Percentiles rank a stretch among this genome's conserved stretches.
phyloP scores from a whole-genome alignment of 2,888 invertebrate species.

The Drosophila ustulata region DNA sequence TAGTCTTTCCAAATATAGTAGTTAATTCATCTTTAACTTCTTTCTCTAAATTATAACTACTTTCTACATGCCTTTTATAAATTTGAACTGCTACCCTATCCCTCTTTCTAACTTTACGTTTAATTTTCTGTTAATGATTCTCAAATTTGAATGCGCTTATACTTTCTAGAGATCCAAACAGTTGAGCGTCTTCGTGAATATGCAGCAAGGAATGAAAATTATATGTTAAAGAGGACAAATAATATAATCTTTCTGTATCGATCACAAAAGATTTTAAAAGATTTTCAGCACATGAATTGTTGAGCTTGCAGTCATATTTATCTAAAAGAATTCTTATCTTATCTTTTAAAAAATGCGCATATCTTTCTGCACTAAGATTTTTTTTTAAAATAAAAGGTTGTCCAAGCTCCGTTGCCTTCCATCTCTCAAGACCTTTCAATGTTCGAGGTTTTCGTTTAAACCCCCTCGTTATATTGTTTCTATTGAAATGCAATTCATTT shows the following conservation, averaged over 20 bases:
- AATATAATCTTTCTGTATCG: slow-evolving; percentile 8
- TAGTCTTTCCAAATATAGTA: slow-evolving; percentile 12
- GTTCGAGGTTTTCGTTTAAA: slow-evolving; percentile 9
- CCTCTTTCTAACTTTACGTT: slow-evolving; percentile 5
- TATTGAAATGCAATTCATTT: slow-evolving; percentile 35
- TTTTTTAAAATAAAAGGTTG: too few species aligned
- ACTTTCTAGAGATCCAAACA: slow-evolving; percentile 25
- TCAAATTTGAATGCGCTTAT: slow-evolving; percentile 44
- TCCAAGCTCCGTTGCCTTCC: too few species aligned
- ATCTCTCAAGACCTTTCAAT: too few species aligned
- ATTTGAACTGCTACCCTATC: slow-evolving; percentile 12
- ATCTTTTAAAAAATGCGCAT: not conserved
- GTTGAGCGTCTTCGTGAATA: slow-evolving; percentile 36
- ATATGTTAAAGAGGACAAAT: slow-evolving; percentile 12
- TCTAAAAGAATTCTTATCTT: too few species aligned
- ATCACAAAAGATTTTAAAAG: slow-evolving; percentile 14
- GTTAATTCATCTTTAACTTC: not conserved
- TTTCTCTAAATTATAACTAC: slow-evolving; percentile 9
- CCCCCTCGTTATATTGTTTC: not conserved
- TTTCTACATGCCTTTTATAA: slow-evolving; percentile 23
- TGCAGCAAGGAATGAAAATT: slow-evolving; percentile 33
- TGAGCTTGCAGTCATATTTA: slow-evolving; percentile 26
- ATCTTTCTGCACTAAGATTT: too few species aligned
- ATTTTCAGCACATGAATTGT: slow-evolving; percentile 23
- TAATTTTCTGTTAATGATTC: slow-evolving; percentile 36